Conservation (phyloP, 1,140 invertebrate species). For the Stegodyphus mimosarum region DNA sequence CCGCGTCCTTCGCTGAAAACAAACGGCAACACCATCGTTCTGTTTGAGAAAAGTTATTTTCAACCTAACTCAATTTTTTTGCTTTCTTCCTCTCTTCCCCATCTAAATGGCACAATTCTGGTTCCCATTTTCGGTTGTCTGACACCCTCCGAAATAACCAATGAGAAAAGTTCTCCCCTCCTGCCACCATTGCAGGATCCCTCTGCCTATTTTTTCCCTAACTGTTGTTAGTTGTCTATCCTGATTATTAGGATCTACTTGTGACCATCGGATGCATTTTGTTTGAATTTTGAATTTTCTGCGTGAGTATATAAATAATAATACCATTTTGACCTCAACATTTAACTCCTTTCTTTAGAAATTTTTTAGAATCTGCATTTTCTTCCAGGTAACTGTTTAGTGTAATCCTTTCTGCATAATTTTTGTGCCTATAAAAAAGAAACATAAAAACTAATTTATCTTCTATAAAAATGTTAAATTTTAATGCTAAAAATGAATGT, state of each 20-base stretch:
- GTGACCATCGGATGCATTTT: slow-evolving; percentile 13
- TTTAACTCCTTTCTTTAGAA: too few species aligned
- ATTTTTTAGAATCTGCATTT: too few species aligned
- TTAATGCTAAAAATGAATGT: too few species aligned
- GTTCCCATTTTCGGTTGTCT: slow-evolving; percentile 47
- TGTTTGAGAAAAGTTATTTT: slow-evolving; percentile 46
- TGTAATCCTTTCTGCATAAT: too few species aligned
- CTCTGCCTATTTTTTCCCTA: neutral
- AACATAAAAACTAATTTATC: too few species aligned
- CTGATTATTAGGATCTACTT: slow-evolving; percentile 9
- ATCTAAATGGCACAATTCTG: slow-evolving; percentile 45
- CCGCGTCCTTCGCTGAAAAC: neutral
- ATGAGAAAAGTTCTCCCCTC: slow-evolving; percentile 9
- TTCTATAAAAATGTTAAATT: too few species aligned
- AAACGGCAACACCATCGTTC: neutral
- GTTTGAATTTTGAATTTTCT: slow-evolving; percentile 13
- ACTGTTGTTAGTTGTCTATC: neutral
- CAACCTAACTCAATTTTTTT: slow-evolving; percentile 46
- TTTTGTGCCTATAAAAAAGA: too few species aligned
- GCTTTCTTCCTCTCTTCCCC: slow-evolving; percentile 14
- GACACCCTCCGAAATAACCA: slow-evolving; percentile 32
- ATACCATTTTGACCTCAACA: too few species aligned
- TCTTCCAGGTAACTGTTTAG: too few species aligned
- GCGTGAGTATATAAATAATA: slow-evolving; percentile 11
- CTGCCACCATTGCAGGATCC: neutral